Evolutionary conservation across 2,113 vertebrate genomes (phyloP), one percentile per base, ranked within the genome.

Genomic region (Nicator chloris): DNA sequence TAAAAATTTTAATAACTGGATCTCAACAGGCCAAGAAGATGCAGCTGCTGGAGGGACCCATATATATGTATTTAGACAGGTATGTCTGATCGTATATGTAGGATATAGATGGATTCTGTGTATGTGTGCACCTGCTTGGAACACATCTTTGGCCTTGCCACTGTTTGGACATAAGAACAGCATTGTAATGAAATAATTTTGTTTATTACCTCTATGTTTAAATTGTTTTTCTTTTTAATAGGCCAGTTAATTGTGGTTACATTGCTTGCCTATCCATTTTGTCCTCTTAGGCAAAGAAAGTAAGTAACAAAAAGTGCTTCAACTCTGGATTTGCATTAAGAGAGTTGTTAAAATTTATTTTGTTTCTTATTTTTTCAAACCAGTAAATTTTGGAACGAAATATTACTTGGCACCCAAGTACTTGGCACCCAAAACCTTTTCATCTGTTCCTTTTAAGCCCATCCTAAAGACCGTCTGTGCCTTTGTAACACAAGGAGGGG

Each of bases 161-260:
- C 30, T 39, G 1, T 35, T 54, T 59, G 39, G 22, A n/a, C 7
- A 12, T 26, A 44, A 76, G 17, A 28, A 49, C 50, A 71, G 14
- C 6, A 28, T 13, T 61, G 8, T 53, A 86, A 56, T 59, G 24
- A 90, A 88, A 69, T 61, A 33, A 63, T 51, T 40, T 37, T 75
- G 8, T 42, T 79, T 92, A 86, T 60, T 72, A 2, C 18, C 47
- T 63, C 13, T 15, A 78, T 71, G 17, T 80, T 88, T 61, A 76
- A 80, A 54, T 83, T 65, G 5, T 7, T 91, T 92, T 91, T 63
- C 59, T 91, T 89, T 92, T 85, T 78, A 79, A 75, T 93, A 79
- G 57, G 18, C 33, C 13, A 54, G 33, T 76, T 82, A 71, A 85
- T 60, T 93, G 47, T 79, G 49, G 49, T 71, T 79, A 42, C 8